phyloP scores from a whole-genome alignment of 2,888 invertebrate genomes.

The Chironomus tentans region DNA sequence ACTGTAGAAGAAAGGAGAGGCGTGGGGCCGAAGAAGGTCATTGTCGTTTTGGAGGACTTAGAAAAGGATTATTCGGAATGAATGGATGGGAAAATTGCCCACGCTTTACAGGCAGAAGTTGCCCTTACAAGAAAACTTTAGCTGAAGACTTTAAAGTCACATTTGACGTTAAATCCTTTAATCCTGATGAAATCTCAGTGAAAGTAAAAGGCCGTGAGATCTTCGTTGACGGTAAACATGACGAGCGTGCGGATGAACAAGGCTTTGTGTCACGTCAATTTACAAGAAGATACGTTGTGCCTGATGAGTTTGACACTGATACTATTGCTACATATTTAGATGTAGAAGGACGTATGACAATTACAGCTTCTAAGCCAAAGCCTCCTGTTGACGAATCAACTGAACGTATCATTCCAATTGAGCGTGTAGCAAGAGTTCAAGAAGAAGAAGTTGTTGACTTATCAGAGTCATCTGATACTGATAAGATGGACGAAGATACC shows the following conservation, averaged over 20 bases:
- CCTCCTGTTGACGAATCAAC: constrained; percentile 2
- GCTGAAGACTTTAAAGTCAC: neutral
- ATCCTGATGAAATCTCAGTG: neutral
- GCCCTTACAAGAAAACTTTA: neutral
- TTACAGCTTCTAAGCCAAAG: constrained; percentile 7
- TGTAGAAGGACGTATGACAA: constrained; percentile 9
- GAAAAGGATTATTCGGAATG: neutral
- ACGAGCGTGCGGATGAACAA: constrained; percentile 1
- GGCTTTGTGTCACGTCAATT: constrained; percentile 19
- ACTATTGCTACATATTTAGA: constrained; percentile 3
- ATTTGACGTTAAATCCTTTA: neutral
- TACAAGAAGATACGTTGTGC: neutral
- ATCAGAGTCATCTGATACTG: neutral
- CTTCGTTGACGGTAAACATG: constrained; percentile 5
- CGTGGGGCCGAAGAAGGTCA: neutral
- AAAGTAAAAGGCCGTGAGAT: neutral
- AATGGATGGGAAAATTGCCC: neutral
- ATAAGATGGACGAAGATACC: neutral
- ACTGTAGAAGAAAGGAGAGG: neutral
- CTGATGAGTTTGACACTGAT: constrained; percentile 10
- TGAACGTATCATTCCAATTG: constrained; percentile 16
- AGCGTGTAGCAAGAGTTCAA: neutral
- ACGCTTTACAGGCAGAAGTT: neutral
- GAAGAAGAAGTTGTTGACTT: neutral
- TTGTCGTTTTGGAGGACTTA: neutral